These are phyloP conservation scores for Caerostris extrusa DNA, from an alignment of 1,140 invertebrate genomes.

Conservation along the genomic window DNA sequence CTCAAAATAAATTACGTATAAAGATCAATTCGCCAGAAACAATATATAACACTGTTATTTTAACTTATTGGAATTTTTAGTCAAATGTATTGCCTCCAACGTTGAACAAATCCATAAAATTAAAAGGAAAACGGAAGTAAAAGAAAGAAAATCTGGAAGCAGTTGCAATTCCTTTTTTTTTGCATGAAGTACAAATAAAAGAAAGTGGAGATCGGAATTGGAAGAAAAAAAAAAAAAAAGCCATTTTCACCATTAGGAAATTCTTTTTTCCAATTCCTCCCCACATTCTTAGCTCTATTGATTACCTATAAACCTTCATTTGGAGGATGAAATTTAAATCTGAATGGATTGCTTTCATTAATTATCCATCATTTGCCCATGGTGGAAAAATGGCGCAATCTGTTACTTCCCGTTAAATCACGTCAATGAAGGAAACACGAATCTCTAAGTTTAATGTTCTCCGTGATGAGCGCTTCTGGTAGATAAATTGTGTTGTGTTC, in stretches of 20 bases:
- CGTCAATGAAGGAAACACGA: background rate
- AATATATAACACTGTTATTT: no score
- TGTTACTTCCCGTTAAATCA: background rate
- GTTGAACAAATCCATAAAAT: background rate
- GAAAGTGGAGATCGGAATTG: background rate
- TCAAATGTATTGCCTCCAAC: background rate
- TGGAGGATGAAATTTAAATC: conserved; percentile 15
- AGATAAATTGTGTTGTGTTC: background rate
- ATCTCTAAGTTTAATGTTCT: background rate
- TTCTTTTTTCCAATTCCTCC: background rate
- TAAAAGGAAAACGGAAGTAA: background rate
- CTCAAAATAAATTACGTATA: no score
- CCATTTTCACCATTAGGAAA: background rate
- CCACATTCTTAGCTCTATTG: conserved; percentile 18
- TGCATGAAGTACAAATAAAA: background rate
- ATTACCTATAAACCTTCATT: background rate
- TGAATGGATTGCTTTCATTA: background rate
- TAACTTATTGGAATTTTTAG: background rate
- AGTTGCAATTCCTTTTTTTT: background rate
- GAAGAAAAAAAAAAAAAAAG: background rate
- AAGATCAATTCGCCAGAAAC: no score
- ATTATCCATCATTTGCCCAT: background rate
- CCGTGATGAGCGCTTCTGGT: background rate
- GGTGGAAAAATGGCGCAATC: background rate
- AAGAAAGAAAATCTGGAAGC: background rate